Base-by-base conservation (phyloP, 2,888 invertebrate genomes). In the Tigriopus californicus region DNA sequence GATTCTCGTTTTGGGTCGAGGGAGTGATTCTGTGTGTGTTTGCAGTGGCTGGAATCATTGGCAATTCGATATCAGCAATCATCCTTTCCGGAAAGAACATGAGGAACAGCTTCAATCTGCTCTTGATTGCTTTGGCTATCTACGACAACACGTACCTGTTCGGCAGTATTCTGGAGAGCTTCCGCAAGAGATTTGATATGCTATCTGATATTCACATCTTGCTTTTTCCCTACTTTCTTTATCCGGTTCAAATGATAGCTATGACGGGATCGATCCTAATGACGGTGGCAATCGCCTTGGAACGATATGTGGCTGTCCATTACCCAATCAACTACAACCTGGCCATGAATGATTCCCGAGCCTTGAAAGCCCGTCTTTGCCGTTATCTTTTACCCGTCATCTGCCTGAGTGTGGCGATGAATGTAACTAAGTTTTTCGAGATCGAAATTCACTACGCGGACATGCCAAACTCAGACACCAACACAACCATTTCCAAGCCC, bases 71-170 rank as follows among this genome's bases (percentile, higher is more conserved):
- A n/a, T 15, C 15, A 6, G n/a, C 22, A n/a, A 5, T 18, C 22
- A 51, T 51, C 5, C n/a, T 51, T 5, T n/a, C 51, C 22, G 24
- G 51, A 2, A 51, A 51, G 15, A n/a, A 5, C 18, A 51, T 51
- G 51, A 20, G 51, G 13, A 51, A 51, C 51, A 18, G 18, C 51
- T 51, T 51, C 51, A 51, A 51, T 22, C 22, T 51, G 24, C 51
- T 51, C 22, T 18, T 51, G 3, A 25, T 51, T n/a, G 25, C 22
- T 13, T 10, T 51, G 20, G 51, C 51, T 8, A 22, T 51, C 15
- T 18, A 18, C 22, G 51, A 51, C 15, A 22, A 20, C 15, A 51
- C 51, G 3, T 51, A 51, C 51, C 51, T 51, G 18, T 51, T 51
- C 22, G 15, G 51, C n/a, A n/a, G 18, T 22, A 51, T 51, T 51